Evolutionary conservation across 30 jellyfish, hydroid and myxozoan genomes (phyloP), one percentile per base, ranked within the genome.

Genomic region (Sanderia malayensis): DNA sequence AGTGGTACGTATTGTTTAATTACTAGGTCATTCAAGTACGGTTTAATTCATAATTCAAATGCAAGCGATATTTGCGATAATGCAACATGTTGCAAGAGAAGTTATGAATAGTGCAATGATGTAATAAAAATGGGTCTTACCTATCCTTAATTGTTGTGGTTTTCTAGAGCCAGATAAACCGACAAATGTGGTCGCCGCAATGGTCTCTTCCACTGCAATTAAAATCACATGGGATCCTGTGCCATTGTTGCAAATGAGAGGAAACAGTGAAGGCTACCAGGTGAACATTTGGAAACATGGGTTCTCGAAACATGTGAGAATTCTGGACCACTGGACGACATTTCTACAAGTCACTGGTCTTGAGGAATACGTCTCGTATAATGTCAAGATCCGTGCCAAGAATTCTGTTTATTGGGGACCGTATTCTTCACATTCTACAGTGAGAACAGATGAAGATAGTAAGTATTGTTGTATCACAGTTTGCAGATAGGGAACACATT

Each of bases 361-460:
- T 4, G 89, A 78, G 2, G 89, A 78, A 58, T 78, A 78, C 58
- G 57, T 67, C 27, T 31, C 31, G 20, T 78, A 78, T 28, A 18
- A 30, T 23, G 4, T 67, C 0, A 9, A 9, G 17, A 61, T 78
- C 7, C 46, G 75, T 29, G 32, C 89, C 31, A 78, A 33, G 49
- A 78, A 78, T 28, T 28, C 69, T 4, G 15, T 4, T 19, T 26
- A 0, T 41, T 11, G 46, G 46, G 52, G 82, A 0, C 41, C 37
- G 22, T 52, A 19, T 31, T 2, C 8, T 31, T 23, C 37, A 8
- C n/a, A 45, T 20, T 23, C 65, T 26, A 0, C 32, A 1, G 55
- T 78, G 19, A 26, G 76, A 25, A 78, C 89, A 2, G 89, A 65
- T 67, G 60, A 78, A 34, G 89, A 78, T 52, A 33, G 89, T 78